phyloP scores from a whole-genome alignment of 2,113 vertebrate species.

The Formicarius rufipectus region DNA sequence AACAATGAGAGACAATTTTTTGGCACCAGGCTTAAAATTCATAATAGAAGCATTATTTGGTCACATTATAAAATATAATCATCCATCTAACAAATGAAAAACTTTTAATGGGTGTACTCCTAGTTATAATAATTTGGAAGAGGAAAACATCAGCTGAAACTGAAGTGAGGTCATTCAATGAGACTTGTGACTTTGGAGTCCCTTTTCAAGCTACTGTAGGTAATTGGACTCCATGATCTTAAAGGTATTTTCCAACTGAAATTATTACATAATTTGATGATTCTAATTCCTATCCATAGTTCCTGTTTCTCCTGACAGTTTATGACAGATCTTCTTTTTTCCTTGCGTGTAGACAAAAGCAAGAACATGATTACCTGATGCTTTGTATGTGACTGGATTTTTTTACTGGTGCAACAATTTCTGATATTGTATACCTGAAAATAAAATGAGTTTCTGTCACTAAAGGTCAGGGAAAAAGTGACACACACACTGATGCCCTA shows the following conservation, averaged over 20 bases:
- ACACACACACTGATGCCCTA: background rate
- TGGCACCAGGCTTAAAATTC: constrained; percentile 48
- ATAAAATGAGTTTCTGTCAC: background rate
- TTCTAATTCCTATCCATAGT: background rate
- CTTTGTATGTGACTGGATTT: background rate
- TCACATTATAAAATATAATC: constrained; percentile 52
- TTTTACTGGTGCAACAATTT: background rate
- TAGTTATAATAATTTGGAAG: constrained; percentile 67
- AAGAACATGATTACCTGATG: background rate
- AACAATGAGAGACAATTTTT: constrained; percentile 48
- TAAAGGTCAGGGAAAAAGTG: background rate
- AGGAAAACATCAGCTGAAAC: constrained; percentile 52
- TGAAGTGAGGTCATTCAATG: constrained; percentile 32
- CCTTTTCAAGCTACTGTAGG: background rate
- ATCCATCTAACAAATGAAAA: constrained; percentile 69
- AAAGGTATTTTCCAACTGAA: background rate
- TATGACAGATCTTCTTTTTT: background rate
- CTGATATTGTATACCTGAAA: background rate
- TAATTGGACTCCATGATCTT: background rate
- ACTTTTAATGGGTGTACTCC: constrained; percentile 31
- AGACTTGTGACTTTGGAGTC: constrained; percentile 31
- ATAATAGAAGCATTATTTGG: constrained; percentile 62
- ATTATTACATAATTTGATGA: background rate
- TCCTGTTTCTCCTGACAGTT: background rate
- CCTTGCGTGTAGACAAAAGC: background rate